Conservation (phyloP, 2,113 vertebrate species). For the Mastomys natalensis region DNA sequence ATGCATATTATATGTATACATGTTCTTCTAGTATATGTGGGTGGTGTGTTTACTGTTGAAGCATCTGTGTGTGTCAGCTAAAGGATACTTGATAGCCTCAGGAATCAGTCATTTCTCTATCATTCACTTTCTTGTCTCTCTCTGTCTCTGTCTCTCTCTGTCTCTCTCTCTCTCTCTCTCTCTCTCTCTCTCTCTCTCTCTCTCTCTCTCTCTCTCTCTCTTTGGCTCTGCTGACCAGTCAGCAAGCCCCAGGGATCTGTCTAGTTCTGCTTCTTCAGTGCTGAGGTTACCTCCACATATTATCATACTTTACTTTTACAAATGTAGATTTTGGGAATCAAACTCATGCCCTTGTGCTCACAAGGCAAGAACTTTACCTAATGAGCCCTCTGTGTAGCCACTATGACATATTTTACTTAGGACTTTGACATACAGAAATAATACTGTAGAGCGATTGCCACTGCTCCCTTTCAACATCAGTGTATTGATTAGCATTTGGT, state of each 20-base stretch:
- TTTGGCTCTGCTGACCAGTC: background rate
- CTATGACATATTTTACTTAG: background rate
- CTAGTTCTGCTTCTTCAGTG: background rate
- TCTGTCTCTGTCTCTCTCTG: too few species aligned
- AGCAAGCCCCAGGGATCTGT: background rate
- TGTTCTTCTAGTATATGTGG: background rate
- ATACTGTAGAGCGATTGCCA: background rate
- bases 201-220: too few species aligned
- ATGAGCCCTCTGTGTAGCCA: background rate
- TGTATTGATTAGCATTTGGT: background rate
- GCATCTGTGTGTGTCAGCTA: background rate
- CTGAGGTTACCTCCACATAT: background rate
- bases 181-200: too few species aligned
- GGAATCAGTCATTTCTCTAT: background rate
- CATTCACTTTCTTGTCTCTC: background rate
- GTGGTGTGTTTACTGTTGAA: background rate
- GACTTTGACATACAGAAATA: background rate
- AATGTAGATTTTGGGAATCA: background rate
- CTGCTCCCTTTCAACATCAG: background rate
- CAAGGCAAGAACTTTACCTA: background rate
- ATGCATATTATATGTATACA: background rate
- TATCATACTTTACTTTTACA: background rate
- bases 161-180: too few species aligned
- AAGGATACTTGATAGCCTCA: background rate
- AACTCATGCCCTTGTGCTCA: background rate